Base-by-base conservation (phyloP, 2,888 invertebrate species). In the Erebia epiphron region DNA sequence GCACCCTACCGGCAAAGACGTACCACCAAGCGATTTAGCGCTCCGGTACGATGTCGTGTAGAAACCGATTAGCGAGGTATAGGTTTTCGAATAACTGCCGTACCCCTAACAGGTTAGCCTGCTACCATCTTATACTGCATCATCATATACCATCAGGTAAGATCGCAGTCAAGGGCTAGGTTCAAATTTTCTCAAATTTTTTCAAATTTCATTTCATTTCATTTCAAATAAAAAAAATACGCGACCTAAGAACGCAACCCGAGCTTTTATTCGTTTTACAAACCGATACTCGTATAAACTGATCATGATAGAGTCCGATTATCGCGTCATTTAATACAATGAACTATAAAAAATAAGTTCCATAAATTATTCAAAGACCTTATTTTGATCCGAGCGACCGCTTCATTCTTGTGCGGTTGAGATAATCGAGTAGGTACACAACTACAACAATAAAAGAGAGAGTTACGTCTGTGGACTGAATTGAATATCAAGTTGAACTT, bases 271-370 rank as follows among this genome's bases (percentile, higher is more conserved):
- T 82, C 76, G 77, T 82, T 85, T 86, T 82, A 83, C 80, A 79
- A 81, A 80, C 78, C 80, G 82, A 86, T 87, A 35, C 7, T 35
- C 26, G 26, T 35, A 74, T 75, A 76, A 76, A 76, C 75, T 54
- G 54, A 54, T 54, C 54, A 81, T 82, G 82, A 83, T 83, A 83
- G 84, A 82, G 57, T 76, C 79, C 79, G 82, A 84, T 86, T 84
- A 86, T 86, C 83, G 83, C 82, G 76, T 84, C 79, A 80, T 84
- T 82, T 80, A 79, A 75, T 75, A 79, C 80, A 79, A 81, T 77
- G 78, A 79, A 80, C 79, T 82, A 85, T 86, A 87, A 82, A 86
- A 43, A 61, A 58, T 80, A 85, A 82, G 82, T 84, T 77, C 82
- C 85, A 81, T 88, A 87, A 88, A 88, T 86, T 83, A 84, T 79